phyloP scores from a whole-genome alignment of 2,113 vertebrate genomes.

The Alosa alosa region DNA sequence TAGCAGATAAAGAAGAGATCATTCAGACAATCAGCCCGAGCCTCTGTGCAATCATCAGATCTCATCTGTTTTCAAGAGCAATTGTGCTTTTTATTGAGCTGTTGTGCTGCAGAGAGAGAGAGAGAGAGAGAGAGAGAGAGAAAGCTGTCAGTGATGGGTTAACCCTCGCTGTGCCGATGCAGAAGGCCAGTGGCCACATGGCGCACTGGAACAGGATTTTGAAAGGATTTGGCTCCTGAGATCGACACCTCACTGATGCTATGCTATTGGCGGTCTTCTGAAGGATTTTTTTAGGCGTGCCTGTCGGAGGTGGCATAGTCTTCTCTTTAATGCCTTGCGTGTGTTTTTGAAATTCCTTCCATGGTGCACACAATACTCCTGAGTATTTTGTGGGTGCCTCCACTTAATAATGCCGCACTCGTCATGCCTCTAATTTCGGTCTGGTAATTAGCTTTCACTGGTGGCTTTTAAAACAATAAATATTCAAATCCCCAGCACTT shows the following conservation, averaged over 20 bases:
- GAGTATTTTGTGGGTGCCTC: not conserved
- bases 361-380: not conserved
- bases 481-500: slow-evolving; percentile 8
- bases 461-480: slow-evolving; percentile 14
- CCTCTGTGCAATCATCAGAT: slow-evolving; percentile 67
- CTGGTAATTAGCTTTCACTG: slow-evolving; percentile 13
- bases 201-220: not conserved
- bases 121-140: not conserved
- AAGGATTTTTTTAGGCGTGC: not conserved
- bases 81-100: slow-evolving; percentile 72
- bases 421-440: not conserved
- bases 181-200: not conserved
- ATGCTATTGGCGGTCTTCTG: not conserved
- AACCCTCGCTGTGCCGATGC: slow-evolving; percentile 44
- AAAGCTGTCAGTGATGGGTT: slow-evolving; percentile 43
- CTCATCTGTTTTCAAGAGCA: slow-evolving; percentile 74
- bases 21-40: slow-evolving; percentile 70
- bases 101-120: slow-evolving; percentile 62
- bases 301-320: not conserved
- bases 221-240: not conserved
- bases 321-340: not conserved
- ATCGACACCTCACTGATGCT: not conserved
- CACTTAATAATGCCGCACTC: not conserved
- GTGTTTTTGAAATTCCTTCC: not conserved
- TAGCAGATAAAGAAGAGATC: slow-evolving; percentile 73